Conservation (phyloP, 2,888 invertebrate genomes). For the Eupsilia transversa region DNA sequence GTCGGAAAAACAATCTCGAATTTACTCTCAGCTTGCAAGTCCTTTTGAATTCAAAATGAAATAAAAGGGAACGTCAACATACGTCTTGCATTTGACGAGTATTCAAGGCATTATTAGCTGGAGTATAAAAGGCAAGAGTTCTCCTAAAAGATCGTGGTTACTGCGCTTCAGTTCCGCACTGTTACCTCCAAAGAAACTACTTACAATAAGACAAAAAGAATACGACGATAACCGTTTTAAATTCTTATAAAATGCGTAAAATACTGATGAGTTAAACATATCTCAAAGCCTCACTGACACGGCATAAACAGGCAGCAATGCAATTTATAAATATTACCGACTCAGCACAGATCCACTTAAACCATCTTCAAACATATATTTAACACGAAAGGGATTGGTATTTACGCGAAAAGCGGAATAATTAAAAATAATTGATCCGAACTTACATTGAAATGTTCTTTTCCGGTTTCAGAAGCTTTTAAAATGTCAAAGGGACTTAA, state of each 20-base stretch:
- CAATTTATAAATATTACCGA: neutral
- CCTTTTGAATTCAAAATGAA: constrained; percentile 7
- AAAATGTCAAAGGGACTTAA: neutral
- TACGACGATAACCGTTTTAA: neutral
- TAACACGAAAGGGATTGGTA: neutral
- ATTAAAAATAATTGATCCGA: neutral
- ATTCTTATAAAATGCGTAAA: neutral
- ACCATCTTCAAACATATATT: neutral
- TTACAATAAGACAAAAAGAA: neutral
- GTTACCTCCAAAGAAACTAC: neutral
- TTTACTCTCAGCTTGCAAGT: neutral
- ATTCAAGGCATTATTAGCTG: neutral
- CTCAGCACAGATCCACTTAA: neutral
- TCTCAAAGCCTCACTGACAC: neutral
- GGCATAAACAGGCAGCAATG: neutral
- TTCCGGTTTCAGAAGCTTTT: neutral
- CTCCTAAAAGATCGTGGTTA: neutral
- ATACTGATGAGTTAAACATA: neutral
- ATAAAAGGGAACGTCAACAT: neutral
- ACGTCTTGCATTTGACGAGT: constrained; percentile 4
- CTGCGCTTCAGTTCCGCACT: neutral
- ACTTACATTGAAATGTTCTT: no score
- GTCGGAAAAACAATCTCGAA: neutral
- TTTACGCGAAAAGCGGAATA: neutral
- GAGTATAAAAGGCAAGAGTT: neutral